Conservation (phyloP, 2,113 vertebrate species). For the Rallus limicola region DNA sequence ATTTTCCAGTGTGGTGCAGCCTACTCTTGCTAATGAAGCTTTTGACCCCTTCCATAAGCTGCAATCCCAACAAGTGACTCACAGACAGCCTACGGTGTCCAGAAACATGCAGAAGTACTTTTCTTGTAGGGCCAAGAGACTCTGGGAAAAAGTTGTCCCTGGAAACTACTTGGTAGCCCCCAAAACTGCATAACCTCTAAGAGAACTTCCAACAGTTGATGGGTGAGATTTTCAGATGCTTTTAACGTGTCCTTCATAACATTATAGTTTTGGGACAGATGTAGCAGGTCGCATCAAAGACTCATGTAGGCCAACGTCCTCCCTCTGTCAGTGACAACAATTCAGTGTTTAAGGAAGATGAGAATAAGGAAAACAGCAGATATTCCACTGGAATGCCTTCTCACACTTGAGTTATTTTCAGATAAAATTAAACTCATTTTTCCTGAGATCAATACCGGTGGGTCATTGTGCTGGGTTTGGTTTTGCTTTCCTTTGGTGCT, state of each 20-base stretch:
- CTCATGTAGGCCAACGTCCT: not conserved
- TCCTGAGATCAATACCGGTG: not conserved
- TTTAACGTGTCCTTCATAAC: not conserved
- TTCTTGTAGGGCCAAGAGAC: not conserved
- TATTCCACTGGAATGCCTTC: not conserved
- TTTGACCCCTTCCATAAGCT: conserved; percentile 29
- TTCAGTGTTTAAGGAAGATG: not conserved
- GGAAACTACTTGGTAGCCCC: not conserved
- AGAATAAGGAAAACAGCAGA: not conserved
- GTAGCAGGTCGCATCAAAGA: not conserved
- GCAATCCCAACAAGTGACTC: conserved; percentile 46
- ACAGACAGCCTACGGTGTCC: not conserved
- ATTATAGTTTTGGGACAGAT: not conserved
- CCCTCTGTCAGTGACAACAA: not conserved
- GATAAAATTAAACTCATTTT: not conserved
- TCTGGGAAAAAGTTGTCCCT: not conserved
- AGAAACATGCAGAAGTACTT: not conserved
- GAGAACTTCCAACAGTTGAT: not conserved
- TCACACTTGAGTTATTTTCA: not conserved
- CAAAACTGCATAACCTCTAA: not conserved
- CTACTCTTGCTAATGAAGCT: not conserved
- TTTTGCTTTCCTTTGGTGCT: not conserved
- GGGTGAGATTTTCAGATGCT: not conserved
- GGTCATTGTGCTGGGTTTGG: not conserved
- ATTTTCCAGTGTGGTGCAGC: not conserved